Evolutionary conservation across 2,888 invertebrate genomes (phyloP), one percentile per base, ranked within the genome.

Genomic region (Trachelus iudaicus): DNA sequence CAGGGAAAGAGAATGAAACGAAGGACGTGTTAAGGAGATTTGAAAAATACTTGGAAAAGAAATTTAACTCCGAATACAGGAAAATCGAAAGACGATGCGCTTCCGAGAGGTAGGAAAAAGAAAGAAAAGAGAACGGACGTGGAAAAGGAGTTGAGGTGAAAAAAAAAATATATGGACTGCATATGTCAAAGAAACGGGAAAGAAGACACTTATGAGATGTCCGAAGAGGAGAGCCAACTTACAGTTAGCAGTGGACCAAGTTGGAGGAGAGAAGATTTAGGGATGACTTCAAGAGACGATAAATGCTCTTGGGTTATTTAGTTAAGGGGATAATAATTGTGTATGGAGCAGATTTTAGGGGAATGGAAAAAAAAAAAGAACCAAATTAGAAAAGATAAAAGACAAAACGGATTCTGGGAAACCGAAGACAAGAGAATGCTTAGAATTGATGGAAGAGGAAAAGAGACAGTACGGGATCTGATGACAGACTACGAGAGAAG

Each of bases 261-360:
- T 76, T 80, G 33, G 77, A 37, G 12, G 79, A 80, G 34, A 76
- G 80, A n/a, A 73, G 71, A 1, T 77, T 75, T 34, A 73, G 76
- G 4, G 69, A 73, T 13, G 73, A 77, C 35, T 56, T 76, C 6
- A 78, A 56, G 34, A 75, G 69, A 15, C 77, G 79, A 35, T 13
- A 78, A 13, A 73, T 69, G 31, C 15, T 84, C 11, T 80, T 79
- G 56, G 40, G 78, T 0, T 15, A 79, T 0, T 30, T 80, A 31
- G 77, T 79, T 15, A 77, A 75, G 31, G 69, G 77, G 4, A 33
- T 33, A 33, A 33, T 33, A 33, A 33, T 33, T 33, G 33, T 33
- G 33, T 33, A 33, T 33, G 33, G 33, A 33, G 83, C 81, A 0
- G 81, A 82, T 68, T 73, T 85, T 11, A 83, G 83, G 75, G 84